Base-by-base conservation (phyloP, 2,113 vertebrate genomes). In the Camelus dromedarius region DNA sequence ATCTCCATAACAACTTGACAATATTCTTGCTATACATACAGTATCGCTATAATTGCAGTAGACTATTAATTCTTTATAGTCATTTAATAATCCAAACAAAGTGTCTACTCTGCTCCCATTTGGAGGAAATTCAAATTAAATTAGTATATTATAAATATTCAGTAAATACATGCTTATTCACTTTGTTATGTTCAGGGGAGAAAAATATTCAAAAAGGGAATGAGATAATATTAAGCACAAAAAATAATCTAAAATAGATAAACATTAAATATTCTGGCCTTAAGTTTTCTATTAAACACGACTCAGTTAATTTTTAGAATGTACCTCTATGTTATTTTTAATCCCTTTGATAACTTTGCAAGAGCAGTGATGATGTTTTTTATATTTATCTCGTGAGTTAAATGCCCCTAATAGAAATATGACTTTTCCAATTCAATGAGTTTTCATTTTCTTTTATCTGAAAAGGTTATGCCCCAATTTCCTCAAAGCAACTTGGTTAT, bases 321-420 rank as follows among this genome's bases (percentile, higher is more conserved):
- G 5, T 69, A 70, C 5, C 14, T 85, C 91, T 77, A 91, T 92
- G 80, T 85, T 89, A 12, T 54, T 58, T 92, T 93, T 91, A 92
- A 96, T 95, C 72, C 94, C 19, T 89, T 81, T 42, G 46, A 75
- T 93, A 94, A 96, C 52, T 92, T 93, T 95, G 76, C 54, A 96
- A 89, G 52, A 83, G 8, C 32, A 58, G 56, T 86, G 32, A 19
- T 90, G 81, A 85, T 95, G 42, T 60, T 97, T 60, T 97, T 95
- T 96, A 82, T 50, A 92, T 94, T 92, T 91, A 90, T 95, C 35
- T 70, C 75, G 28, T 30, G 80, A 94, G 42, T 64, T 96, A 82
- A 96, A 73, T 76, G n/a, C 81, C 46, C 32, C 30, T 94, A 62
- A 8, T 48, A 94, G 64, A 85, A 79, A 11, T 89, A 89, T 94